Evolutionary conservation across 2,888 invertebrate species (phyloP).

Genomic region (Papilio elwesi): DNA sequence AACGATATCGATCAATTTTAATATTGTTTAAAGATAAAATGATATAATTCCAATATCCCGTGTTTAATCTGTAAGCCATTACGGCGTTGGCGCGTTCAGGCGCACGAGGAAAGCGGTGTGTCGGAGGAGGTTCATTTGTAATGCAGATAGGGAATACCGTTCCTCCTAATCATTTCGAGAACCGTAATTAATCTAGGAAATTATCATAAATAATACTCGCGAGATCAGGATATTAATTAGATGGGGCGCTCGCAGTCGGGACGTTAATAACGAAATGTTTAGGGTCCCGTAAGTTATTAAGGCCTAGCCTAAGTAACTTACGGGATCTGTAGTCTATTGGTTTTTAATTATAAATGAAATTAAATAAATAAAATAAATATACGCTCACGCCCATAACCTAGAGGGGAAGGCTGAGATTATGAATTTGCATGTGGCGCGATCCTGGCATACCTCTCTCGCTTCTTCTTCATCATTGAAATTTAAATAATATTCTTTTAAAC

Average conservation of each 20-base stretch:
- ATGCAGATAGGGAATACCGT: conserved; percentile 22
- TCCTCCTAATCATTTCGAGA: conserved; percentile 51
- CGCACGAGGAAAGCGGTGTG: neutral
- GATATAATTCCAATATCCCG: conserved; percentile 32
- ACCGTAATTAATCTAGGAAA: conserved; percentile 55
- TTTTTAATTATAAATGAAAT: too few species aligned
- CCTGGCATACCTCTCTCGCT: too few species aligned
- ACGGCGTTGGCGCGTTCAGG: neutral
- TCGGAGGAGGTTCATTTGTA: conserved; percentile 20
- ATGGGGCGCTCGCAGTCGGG: conserved; percentile 51
- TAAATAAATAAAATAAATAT: too few species aligned
- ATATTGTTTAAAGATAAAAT: conserved; percentile 22
- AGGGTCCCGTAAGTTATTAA: conserved; percentile 34
- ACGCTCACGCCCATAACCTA: too few species aligned
- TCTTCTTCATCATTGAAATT: too few species aligned
- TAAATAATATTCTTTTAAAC: too few species aligned
- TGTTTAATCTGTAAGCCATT: conserved; percentile 23
- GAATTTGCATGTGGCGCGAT: too few species aligned
- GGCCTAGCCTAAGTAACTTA: too few species aligned
- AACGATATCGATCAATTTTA: conserved; percentile 21
- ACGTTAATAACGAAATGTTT: conserved; percentile 56
- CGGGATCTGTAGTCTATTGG: too few species aligned
- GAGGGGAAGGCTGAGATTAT: too few species aligned
- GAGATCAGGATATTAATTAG: conserved; percentile 55
- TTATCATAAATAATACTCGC: conserved; percentile 53